Percentiles rank a stretch among this genome's conserved stretches.
phyloP scores from a whole-genome alignment of 2,888 invertebrate species.

The Corbicula japonica region DNA sequence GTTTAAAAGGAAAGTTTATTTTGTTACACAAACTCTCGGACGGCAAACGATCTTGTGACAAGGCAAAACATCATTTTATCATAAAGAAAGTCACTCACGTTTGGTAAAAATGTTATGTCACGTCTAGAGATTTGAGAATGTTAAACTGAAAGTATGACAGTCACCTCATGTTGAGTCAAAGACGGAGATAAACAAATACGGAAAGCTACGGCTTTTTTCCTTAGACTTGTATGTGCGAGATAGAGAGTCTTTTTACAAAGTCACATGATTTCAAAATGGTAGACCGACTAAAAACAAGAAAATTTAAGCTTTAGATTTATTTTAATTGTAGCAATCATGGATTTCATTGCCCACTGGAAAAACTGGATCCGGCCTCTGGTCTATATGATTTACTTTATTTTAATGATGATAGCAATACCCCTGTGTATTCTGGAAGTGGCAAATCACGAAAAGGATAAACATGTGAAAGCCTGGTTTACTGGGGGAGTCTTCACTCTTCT shows the following conservation, averaged over 20 bases:
- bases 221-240: neutral
- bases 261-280: constrained; percentile 73
- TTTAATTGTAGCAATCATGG: constrained; percentile 57
- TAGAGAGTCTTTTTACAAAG: too few species aligned
- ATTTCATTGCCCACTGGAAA: constrained; percentile 89
- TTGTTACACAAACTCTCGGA: too few species aligned
- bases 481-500: constrained; percentile 97
- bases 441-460: constrained; percentile 90
- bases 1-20: too few species aligned
- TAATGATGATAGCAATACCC: constrained; percentile 94
- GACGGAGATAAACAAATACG: constrained; percentile 28
- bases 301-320: neutral
- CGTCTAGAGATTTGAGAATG: too few species aligned
- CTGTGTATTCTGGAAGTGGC: constrained; percentile 93
- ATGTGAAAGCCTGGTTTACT: constrained; percentile 92
- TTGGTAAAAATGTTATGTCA: too few species aligned
- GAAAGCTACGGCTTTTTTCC: neutral
- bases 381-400: constrained; percentile 92
- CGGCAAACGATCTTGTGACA: too few species aligned
- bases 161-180: constrained; percentile 1
- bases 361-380: constrained; percentile 96
- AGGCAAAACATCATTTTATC: too few species aligned
- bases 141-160: too few species aligned
- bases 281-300: constrained; percentile 31
- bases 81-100: too few species aligned